Evolutionary conservation across 2,888 invertebrate species (phyloP), one percentile per base, ranked within the genome.

Genomic region (Orthonevra nobilis): DNA sequence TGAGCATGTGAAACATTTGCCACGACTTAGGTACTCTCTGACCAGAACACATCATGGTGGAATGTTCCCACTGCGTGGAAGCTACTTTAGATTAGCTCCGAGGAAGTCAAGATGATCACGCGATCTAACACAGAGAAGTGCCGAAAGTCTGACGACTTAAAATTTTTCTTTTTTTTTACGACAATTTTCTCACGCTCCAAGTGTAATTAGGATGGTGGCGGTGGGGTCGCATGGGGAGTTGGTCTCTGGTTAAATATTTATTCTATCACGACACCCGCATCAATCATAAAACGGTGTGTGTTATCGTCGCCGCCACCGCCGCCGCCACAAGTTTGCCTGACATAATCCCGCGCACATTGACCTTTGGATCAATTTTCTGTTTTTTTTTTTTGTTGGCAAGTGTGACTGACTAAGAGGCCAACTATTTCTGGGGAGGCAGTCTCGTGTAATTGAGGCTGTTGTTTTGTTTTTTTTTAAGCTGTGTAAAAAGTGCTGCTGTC

Each of bases 41-140:
- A 34, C 20, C 30, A 42, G 44, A 15, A 58, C 17, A 64, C 23
- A 20, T 40, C 17, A 32, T 7, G 38, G 2, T 3, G 19, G 38
- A 68, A n/a, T n/a, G n/a, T n/a, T n/a, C n/a, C n/a, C n/a, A n/a
- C n/a, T n/a, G n/a, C n/a, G n/a, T n/a, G n/a, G n/a, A n/a, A n/a
- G n/a, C n/a, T n/a, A 69, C 50, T 69, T 52, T 70, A 20, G 44
- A 61, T 36, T 61, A 19, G 32, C 34, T 34, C 46, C 26, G 14
- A 38, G 9, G 38, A 63, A 54, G 61, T 72, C 72, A 72, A 64
- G 72, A 56, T 72, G n/a, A n/a, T n/a, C 72, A 42, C 32, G 46
- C 30, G 12, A 10, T n/a, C n/a, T n/a, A n/a, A n/a, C n/a, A n/a
- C n/a, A n/a, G n/a, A n/a, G n/a, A n/a, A n/a, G n/a, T n/a, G n/a